phyloP scores from a whole-genome alignment of 2,797 vertebrate species.

The Luscinia luscinia region DNA sequence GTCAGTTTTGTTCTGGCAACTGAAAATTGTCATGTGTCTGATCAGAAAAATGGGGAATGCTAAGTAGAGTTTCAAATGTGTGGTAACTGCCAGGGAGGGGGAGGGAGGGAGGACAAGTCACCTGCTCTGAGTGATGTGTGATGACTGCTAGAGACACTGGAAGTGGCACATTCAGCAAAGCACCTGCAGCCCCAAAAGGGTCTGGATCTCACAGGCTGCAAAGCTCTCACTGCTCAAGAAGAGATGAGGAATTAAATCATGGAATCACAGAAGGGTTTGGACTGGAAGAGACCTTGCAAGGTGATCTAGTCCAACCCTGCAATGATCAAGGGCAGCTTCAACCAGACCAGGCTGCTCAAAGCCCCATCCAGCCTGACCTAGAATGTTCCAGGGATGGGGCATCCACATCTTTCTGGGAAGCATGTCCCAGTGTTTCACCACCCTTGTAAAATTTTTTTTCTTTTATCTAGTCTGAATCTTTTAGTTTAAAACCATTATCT shows the following conservation, averaged over 20 bases:
- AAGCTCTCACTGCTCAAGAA: not conserved
- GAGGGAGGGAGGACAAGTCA: not conserved
- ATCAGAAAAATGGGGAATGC: not conserved
- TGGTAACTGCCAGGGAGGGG: not conserved
- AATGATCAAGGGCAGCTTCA: not conserved
- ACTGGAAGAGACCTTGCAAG: not conserved
- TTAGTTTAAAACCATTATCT: not conserved
- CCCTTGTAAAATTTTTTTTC: accelerated
- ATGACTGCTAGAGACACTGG: not conserved
- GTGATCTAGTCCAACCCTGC: not conserved
- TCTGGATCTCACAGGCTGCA: not conserved
- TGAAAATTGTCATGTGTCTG: not conserved
- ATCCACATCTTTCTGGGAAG: not conserved
- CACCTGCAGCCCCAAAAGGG: not conserved
- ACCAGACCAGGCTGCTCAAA: not conserved
- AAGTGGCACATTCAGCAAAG: not conserved
- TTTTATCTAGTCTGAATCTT: not conserved
- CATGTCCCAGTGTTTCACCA: not conserved
- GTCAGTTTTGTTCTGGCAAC: not conserved
- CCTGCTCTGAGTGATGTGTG: not conserved
- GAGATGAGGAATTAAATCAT: not conserved
- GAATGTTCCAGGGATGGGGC: not conserved
- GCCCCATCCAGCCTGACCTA: not conserved
- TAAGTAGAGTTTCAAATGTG: not conserved
- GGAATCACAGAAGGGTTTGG: not conserved